These are phyloP conservation scores for Passer domesticus DNA, from an alignment of 2,113 vertebrate genomes.

Conservation along the genomic window DNA sequence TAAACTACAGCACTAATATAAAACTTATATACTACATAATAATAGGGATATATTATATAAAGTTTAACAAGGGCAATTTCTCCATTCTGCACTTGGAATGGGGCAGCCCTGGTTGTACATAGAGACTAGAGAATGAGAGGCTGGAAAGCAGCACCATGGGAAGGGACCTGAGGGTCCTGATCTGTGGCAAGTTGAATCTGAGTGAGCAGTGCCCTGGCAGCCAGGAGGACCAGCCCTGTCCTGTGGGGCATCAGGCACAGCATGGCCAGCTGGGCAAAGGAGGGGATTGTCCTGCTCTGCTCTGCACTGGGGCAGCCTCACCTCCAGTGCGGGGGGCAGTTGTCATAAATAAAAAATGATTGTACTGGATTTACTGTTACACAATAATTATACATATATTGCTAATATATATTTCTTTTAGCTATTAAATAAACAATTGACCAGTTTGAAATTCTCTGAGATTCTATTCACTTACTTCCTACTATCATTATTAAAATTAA, in stretches of 20 bases:
- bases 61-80: background rate
- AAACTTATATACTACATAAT: background rate
- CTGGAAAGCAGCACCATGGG: background rate
- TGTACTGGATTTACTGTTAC: background rate
- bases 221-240: rapidly evolving
- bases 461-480: background rate
- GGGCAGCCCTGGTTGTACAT: background rate
- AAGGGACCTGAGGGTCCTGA: rapidly evolving
- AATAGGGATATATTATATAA: background rate
- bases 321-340: rapidly evolving
- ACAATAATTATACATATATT: background rate
- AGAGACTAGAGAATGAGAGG: background rate
- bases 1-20: background rate
- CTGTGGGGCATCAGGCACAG: background rate
- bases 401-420: background rate
- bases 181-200: rapidly evolving
- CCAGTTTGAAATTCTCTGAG: background rate
- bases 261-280: rapidly evolving
- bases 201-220: background rate
- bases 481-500: background rate
- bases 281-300: background rate
- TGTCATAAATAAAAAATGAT: background rate
- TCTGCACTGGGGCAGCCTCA: rapidly evolving
- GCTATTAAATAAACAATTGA: background rate
- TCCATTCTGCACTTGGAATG: background rate